Base-by-base conservation (phyloP, 2,113 vertebrate species). In the Andinoacara biseriatus region DNA sequence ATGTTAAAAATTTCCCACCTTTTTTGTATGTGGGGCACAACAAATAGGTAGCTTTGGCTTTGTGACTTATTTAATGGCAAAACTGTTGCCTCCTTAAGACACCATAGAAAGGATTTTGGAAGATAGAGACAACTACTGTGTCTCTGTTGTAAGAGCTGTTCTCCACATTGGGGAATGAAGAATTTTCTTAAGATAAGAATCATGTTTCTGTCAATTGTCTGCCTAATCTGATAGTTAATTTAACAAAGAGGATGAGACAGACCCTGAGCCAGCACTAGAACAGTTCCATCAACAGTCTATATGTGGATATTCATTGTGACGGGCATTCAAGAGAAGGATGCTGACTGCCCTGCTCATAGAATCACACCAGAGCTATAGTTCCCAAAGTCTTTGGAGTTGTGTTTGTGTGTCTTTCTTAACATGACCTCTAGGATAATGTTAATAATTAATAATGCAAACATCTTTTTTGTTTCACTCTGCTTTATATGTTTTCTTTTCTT, bases 181-280 rank as follows among this genome's bases (percentile, higher is more conserved):
- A 74, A 74, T 17, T 29, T 60, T 49, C 24, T 60, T 43, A 77
- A 60, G 43, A 60, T 38, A 31, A 74, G 54, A 57, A 57, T 54
- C 52, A 57, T 74, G 20, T 74, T 74, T 74, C 67, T 72, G 67
- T 72, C 67, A 72, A 54, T 72, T 72, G 46, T 57, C 52, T 56
- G 49, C 52, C 67, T 74, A 75, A 35, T 57, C 7, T 0, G 56
- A 75, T 38, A 38, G 72, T 9, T 56, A 35, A 35, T 75, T 38
- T 75, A 38, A 10, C 31, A 57, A 17, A 75, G 72, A 75, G n/a
- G 72, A 75, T 24, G 31, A 38, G 72, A 38, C 31, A 75, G 72
- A 57, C 72, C 31, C 18, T 72, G 17, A 33, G 67, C 67, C 67
- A 72, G 67, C 18, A 72, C 46, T 72, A 72, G 46, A 72, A 72